phyloP scores from a whole-genome alignment of 2,888 invertebrate species.

The Synanthedon tipuliformis region DNA sequence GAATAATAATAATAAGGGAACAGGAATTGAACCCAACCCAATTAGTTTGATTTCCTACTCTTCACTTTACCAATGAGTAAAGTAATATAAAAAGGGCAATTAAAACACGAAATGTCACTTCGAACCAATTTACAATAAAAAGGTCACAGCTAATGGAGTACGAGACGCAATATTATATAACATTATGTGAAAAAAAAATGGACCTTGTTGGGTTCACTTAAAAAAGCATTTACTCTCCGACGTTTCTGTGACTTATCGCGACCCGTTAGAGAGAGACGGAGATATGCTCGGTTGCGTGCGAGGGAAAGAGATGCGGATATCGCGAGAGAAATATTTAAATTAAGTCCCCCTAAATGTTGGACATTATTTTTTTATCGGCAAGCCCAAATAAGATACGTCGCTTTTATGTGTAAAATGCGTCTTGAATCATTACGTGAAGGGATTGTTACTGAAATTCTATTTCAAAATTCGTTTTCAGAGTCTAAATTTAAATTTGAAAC shows the following conservation, averaged over 20 bases:
- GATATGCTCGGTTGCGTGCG: slow-evolving; percentile 7
- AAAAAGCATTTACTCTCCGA: slow-evolving; percentile 53
- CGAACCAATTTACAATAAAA: background rate
- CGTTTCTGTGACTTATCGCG: slow-evolving; percentile 47
- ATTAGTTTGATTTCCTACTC: no score
- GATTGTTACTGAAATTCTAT: no score
- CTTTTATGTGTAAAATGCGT: no score
- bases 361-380: slow-evolving; percentile 67
- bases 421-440: no score
- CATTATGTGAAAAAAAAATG: slow-evolving; percentile 31
- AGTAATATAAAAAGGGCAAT: no score
- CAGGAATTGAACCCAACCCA: no score
- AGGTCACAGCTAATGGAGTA: slow-evolving; percentile 26
- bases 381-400: slow-evolving; percentile 50
- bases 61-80: no score
- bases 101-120: no score
- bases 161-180: slow-evolving; percentile 21
- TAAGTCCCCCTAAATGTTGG: slow-evolving; percentile 60
- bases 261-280: slow-evolving; percentile 23
- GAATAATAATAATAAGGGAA: no score
- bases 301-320: slow-evolving; percentile 19
- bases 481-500: no score
- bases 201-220: slow-evolving; percentile 47
- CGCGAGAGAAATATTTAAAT: slow-evolving; percentile 61
- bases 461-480: no score